Evolutionary conservation across 2,797 vertebrate genomes (phyloP).

Genomic region (Tapirus indicus): DNA sequence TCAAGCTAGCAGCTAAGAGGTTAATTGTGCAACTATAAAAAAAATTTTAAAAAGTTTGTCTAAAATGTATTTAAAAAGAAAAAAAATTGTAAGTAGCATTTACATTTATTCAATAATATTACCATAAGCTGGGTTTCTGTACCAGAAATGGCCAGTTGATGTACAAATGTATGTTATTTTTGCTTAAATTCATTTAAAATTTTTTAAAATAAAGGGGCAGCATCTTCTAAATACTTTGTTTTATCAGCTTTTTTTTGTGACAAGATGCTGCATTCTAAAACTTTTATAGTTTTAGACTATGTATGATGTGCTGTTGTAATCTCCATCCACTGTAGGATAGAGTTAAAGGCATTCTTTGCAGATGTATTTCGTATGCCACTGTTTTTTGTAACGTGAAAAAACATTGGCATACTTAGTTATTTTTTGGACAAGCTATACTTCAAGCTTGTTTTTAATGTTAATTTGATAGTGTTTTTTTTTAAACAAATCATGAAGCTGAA

Average conservation of each 20-base stretch:
- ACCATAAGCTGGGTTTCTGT: conserved; percentile 93
- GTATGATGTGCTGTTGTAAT: conserved; percentile 86
- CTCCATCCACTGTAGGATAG: conserved; percentile 87
- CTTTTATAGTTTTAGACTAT: conserved; percentile 88
- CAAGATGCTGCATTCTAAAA: conserved; percentile 90
- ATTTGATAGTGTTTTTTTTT: conserved; percentile 89
- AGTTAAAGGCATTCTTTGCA: conserved; percentile 87
- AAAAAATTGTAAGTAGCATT: conserved; percentile 92
- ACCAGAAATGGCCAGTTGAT: conserved; percentile 93
- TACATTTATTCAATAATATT: conserved; percentile 93
- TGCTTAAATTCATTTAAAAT: conserved; percentile 91
- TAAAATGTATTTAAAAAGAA: conserved; percentile 94
- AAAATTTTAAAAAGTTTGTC: conserved; percentile 90
- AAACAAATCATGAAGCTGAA: conserved; percentile 92
- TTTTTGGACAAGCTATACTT: conserved; percentile 89
- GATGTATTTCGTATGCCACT: conserved; percentile 84
- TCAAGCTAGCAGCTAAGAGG: conserved; percentile 92
- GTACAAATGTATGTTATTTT: conserved; percentile 93
- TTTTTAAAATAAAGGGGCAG: conserved; percentile 90
- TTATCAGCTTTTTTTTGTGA: conserved; percentile 89
- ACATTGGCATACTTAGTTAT: conserved; percentile 85
- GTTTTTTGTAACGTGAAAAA: conserved; percentile 88
- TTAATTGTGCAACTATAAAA: conserved; percentile 93
- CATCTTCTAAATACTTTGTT: conserved; percentile 91
- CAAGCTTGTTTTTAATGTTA: conserved; percentile 90